Evolutionary conservation across 2,113 vertebrate species (phyloP).

Genomic region (Peromyscus polionotus): DNA sequence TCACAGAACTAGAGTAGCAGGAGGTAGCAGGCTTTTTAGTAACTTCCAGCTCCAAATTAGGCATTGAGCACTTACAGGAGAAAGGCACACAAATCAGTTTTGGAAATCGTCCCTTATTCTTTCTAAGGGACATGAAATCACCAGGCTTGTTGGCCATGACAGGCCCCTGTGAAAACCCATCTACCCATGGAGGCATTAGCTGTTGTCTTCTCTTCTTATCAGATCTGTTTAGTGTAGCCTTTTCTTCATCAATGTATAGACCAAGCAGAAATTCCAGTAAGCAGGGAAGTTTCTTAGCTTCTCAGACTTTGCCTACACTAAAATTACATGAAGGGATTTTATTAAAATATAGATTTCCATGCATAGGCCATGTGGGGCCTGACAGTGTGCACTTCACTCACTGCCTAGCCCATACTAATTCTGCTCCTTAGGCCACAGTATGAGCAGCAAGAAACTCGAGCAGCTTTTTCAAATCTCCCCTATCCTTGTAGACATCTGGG

Average conservation of each 20-base stretch:
- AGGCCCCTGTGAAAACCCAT: neutral
- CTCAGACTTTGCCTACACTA: neutral
- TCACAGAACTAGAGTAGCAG: constrained; percentile 13
- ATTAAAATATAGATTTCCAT: constrained; percentile 8
- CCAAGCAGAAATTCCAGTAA: neutral
- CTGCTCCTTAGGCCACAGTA: neutral
- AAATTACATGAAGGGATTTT: neutral
- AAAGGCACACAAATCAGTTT: neutral
- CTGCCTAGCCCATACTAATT: neutral
- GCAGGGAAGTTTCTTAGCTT: neutral
- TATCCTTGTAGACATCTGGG: neutral
- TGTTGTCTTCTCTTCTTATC: neutral
- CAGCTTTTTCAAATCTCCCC: neutral
- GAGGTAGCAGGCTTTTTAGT: constrained; percentile 3
- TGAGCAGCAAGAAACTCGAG: neutral
- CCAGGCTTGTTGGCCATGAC: neutral
- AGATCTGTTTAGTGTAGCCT: neutral
- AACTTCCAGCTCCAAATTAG: neutral
- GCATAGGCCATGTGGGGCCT: neutral
- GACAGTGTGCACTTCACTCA: neutral
- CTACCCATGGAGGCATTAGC: neutral
- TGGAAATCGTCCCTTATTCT: neutral
- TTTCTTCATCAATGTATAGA: neutral
- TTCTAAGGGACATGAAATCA: neutral
- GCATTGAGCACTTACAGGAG: neutral